phyloP scores from a whole-genome alignment of 64 coral and sea anemone species.

The Dendronephthya gigantea region DNA sequence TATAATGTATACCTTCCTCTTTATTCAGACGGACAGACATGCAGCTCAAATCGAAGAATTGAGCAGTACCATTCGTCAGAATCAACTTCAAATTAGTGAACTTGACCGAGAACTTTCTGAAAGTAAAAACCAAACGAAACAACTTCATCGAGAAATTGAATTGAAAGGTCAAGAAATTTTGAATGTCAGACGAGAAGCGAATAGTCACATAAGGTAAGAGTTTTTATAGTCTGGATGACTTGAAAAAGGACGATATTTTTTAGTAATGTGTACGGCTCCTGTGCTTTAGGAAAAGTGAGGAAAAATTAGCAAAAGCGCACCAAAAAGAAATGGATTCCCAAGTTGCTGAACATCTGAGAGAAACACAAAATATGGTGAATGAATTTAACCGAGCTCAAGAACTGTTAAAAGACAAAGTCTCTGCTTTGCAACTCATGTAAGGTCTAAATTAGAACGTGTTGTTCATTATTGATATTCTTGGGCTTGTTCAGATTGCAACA shows the following conservation, averaged over 20 bases:
- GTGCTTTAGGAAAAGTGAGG: slow-evolving; percentile 57
- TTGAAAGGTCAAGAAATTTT: slow-evolving; percentile 79
- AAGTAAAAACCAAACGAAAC: slow-evolving; percentile 29
- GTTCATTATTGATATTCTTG: background rate
- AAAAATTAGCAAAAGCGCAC: slow-evolving; percentile 61
- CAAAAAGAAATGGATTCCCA: slow-evolving; percentile 69
- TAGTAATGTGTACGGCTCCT: no score
- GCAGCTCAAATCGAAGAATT: slow-evolving; percentile 65
- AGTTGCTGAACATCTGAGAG: slow-evolving; percentile 57
- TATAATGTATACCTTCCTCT: no score
- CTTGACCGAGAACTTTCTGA: slow-evolving; percentile 53
- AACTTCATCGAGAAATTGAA: slow-evolving; percentile 61
- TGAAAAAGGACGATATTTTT: no score
- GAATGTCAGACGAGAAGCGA: slow-evolving; percentile 75
- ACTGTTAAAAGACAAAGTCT: slow-evolving; percentile 74
- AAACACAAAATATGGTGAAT: slow-evolving; percentile 60
- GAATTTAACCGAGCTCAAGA: slow-evolving; percentile 92
- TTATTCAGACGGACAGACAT: slow-evolving; percentile 52
- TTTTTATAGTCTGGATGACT: background rate
- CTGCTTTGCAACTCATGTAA: slow-evolving; percentile 85
- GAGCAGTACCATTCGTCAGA: slow-evolving; percentile 45
- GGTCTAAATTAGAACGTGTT: background rate
- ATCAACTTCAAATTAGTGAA: slow-evolving; percentile 51
- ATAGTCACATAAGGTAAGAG: slow-evolving; percentile 56
- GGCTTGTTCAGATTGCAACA: background rate